Evolutionary conservation across 1,140 invertebrate species (phyloP).

Genomic region (Drosophila erecta): DNA sequence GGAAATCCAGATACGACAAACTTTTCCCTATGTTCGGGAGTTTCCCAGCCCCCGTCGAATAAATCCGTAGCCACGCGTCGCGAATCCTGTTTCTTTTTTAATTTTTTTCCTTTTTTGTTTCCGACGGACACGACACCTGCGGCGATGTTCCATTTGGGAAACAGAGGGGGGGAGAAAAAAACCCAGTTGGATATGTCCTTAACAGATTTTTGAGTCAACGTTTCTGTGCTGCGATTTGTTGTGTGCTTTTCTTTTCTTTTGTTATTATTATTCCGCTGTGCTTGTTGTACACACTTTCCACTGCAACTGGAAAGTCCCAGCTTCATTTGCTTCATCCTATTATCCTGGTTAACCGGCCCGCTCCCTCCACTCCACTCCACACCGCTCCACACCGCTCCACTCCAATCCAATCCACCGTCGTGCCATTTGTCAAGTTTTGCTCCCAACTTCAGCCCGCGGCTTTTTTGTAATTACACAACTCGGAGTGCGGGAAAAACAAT

Average conservation of each 20-base stretch:
- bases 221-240: conserved; percentile 36
- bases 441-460: conserved; percentile 59
- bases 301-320: conserved; percentile 1
- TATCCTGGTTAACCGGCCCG: conserved; percentile 72
- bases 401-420: neutral
- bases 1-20: conserved; percentile 23
- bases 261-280: conserved; percentile 5
- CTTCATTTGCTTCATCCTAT: conserved; percentile 73
- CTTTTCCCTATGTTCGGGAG: conserved; percentile 25
- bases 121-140: conserved; percentile 32
- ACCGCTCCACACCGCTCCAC: neutral
- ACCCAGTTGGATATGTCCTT: conserved; percentile 66
- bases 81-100: conserved; percentile 2
- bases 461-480: conserved; percentile 75
- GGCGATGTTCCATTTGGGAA: conserved; percentile 56
- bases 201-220: conserved; percentile 61
- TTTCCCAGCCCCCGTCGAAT: conserved; percentile 1
- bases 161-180: conserved; percentile 22
- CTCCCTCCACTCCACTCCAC: conserved; percentile 12
- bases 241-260: conserved; percentile 22
- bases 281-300: conserved; percentile 46
- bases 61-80: conserved; percentile 17
- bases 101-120: neutral
- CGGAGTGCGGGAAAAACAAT: neutral
- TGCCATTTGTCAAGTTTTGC: conserved; percentile 71